Conservation (phyloP, 2,888 invertebrate genomes). For the Microdon myrmicae region DNA sequence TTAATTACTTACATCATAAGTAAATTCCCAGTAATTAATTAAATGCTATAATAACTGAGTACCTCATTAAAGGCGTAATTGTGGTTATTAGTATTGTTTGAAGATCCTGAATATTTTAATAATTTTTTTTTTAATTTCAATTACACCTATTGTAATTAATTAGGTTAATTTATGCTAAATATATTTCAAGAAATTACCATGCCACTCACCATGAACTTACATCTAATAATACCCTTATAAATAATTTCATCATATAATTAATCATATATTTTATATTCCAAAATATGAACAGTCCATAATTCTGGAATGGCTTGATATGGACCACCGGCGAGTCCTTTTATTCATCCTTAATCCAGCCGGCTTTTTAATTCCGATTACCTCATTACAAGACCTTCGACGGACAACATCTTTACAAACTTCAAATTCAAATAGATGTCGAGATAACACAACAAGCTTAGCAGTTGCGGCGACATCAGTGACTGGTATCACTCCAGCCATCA, state of each 20-base stretch:
- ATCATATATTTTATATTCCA: slow-evolving; percentile 53
- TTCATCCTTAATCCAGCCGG: slow-evolving; percentile 66
- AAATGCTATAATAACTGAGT: background rate
- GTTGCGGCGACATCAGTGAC: slow-evolving; percentile 35
- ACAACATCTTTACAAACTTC: slow-evolving; percentile 19
- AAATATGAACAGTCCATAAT: slow-evolving; percentile 67
- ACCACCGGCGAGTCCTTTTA: slow-evolving; percentile 64
- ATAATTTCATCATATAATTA: background rate
- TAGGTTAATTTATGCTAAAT: no score
- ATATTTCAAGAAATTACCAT: no score
- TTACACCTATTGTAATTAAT: background rate
- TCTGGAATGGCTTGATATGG: slow-evolving; percentile 64
- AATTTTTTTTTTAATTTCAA: background rate
- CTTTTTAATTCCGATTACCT: slow-evolving; percentile 66
- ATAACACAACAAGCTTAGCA: slow-evolving; percentile 25
- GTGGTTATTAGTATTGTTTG: background rate
- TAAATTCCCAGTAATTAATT: background rate
- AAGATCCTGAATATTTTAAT: background rate
- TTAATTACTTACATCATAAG: no score
- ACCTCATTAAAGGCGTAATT: background rate
- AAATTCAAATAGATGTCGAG: slow-evolving; percentile 24
- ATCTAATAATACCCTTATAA: background rate
- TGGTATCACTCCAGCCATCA: slow-evolving; percentile 34
- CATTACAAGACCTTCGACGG: slow-evolving; percentile 62
- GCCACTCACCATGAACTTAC: background rate